Conservation (phyloP, 2,888 invertebrate species). For the Alitta virens region DNA sequence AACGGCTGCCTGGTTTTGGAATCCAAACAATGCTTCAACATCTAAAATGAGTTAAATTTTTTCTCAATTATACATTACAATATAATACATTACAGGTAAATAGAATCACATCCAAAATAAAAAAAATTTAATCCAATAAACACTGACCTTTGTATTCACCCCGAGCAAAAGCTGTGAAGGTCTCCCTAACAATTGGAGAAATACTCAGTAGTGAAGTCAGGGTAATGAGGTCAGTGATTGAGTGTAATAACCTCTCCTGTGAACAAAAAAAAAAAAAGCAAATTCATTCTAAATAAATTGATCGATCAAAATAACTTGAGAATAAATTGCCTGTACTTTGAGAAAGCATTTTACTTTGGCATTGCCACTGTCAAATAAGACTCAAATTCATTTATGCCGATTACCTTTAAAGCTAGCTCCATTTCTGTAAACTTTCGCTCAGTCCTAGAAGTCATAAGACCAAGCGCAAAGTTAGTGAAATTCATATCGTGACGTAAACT, state of each 20-base stretch:
- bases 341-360: too few relatives aligned
- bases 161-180: conserved; percentile 53
- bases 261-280: too few relatives aligned
- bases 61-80: too few relatives aligned
- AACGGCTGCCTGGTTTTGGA: conserved; percentile 59
- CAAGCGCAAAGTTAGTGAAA: conserved; percentile 75
- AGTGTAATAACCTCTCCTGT: conserved; percentile 76
- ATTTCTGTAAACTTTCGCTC: conserved; percentile 51
- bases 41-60: conserved; percentile 37
- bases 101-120: too few relatives aligned
- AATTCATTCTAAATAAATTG: too few relatives aligned
- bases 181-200: conserved; percentile 66
- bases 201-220: conserved; percentile 82
- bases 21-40: conserved; percentile 52
- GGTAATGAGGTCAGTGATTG: conserved; percentile 80
- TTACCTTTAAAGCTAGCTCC: conserved; percentile 51
- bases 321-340: too few relatives aligned
- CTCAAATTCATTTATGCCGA: too few relatives aligned
- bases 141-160: conserved; percentile 56
- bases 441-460: conserved; percentile 65
- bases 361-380: too few relatives aligned
- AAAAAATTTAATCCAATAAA: background rate
- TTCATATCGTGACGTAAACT: conserved; percentile 79
- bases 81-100: too few relatives aligned
- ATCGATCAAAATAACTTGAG: too few relatives aligned